Base-by-base conservation (phyloP, 2,113 vertebrate species). In the Notarius lentiginosus region DNA sequence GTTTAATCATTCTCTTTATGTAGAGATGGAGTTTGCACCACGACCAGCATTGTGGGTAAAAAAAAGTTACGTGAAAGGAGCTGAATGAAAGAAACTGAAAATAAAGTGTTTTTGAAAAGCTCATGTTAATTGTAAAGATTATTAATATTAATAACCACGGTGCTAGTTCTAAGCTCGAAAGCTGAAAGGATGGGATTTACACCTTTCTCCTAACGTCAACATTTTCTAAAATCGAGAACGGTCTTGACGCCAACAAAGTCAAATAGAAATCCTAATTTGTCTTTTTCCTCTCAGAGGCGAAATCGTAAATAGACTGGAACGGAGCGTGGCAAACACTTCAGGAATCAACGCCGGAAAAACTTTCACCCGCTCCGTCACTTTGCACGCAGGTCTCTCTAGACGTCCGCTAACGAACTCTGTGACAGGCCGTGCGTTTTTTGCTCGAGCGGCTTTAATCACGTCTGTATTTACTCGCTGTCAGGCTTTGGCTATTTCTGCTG, bases 391-490 rank as follows among this genome's bases (percentile, higher is more conserved):
- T 56, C 5, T 76, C 68, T 75, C 51, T 79, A 85, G 88, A 84
- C 76, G 4, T 27, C 51, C n/a, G 63, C 68, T 88, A 86, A 68
- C 60, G 22, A 60, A 75, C 56, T 20, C 30, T 5, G 34, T 22
- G 81, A 73, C 81, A 49, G 56, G 56, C 87, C 2, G 5, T 58
- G 84, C 81, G 30, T 41, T 73, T 72, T 88, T 5, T 6, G 7
- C 41, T 65, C 73, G 79, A 82, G 34, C 30, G 3, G 83, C 22
- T 60, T 41, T 85, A 87, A 86, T 61, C 51, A 11, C 1, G 22
- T 66, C 75, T 66, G 27, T 88, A 56, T 88, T 90, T 86, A 66
- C 85, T 51, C 41, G 56, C 79, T 81, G 84, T 82, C 87, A 82
- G 79, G 7, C 79, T 60, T 55, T 56, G 30, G 20, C 65, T 61